Evolutionary conservation across 2,797 vertebrate species (phyloP).

Genomic region (Anableps anableps): DNA sequence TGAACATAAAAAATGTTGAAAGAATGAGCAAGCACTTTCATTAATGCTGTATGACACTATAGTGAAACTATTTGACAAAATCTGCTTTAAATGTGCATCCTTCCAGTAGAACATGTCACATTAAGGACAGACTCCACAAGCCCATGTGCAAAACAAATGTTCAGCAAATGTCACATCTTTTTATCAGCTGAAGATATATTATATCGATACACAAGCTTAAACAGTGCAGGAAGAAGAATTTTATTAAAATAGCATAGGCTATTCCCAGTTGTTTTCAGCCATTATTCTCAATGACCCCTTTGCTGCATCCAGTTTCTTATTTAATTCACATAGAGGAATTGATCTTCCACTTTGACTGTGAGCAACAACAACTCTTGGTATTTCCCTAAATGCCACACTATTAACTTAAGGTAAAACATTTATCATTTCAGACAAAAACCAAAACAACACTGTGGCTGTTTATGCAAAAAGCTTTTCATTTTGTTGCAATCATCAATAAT

Average conservation of each 20-base stretch:
- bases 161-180: not conserved
- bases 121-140: not conserved
- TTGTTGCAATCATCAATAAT: conserved; percentile 8
- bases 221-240: not conserved
- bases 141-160: not conserved
- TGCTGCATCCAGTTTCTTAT: conserved; percentile 9
- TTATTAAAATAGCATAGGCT: not conserved
- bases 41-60: not conserved
- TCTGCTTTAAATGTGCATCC: not conserved
- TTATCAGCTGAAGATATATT: not conserved
- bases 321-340: conserved; percentile 14
- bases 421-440: conserved; percentile 15
- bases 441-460: conserved; percentile 1
- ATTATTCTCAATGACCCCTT: not conserved
- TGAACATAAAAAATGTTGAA: not conserved
- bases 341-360: conserved; percentile 18
- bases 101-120: not conserved
- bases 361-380: not conserved
- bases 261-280: not conserved
- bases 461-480: conserved; percentile 3
- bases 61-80: not conserved
- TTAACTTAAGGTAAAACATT: conserved; percentile 10
- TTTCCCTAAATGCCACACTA: conserved; percentile 30
- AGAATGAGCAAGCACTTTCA: not conserved
- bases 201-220: not conserved